Evolutionary conservation across 2,888 invertebrate genomes (phyloP).

Genomic region (Acrobasis suavella): DNA sequence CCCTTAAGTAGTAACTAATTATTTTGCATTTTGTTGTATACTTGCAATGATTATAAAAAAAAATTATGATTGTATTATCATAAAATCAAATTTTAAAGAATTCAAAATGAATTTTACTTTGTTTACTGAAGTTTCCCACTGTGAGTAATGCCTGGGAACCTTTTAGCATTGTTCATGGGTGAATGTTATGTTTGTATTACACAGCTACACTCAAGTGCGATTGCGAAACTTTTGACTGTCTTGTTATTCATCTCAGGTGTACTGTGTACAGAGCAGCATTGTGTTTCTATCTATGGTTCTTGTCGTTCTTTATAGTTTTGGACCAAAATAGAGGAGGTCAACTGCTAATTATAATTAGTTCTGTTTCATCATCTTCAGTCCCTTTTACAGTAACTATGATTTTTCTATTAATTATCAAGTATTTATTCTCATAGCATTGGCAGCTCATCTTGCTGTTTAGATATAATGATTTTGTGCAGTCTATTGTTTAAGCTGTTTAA

Average conservation of each 20-base stretch:
- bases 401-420: no score
- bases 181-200: constrained; percentile 57
- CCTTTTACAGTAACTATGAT: no score
- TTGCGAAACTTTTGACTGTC: constrained; percentile 63
- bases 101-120: not conserved
- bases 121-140: constrained; percentile 47
- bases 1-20: no score
- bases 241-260: constrained; percentile 61
- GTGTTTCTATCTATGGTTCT: constrained; percentile 56
- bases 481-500: no score
- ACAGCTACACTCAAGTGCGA: constrained; percentile 51
- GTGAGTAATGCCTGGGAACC: constrained; percentile 65
- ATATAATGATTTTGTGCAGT: no score
- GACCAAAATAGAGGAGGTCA: constrained; percentile 29
- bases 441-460: no score
- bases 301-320: constrained; percentile 34
- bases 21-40: no score
- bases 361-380: no score
- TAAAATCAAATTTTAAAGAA: not conserved
- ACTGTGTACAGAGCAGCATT: constrained; percentile 51
- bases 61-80: no score
- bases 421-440: no score
- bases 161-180: constrained; percentile 68
- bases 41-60: no score
- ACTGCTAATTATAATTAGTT: not conserved